phyloP scores from a whole-genome alignment of 2,113 vertebrate species.

The Mormoops blainvillei region DNA sequence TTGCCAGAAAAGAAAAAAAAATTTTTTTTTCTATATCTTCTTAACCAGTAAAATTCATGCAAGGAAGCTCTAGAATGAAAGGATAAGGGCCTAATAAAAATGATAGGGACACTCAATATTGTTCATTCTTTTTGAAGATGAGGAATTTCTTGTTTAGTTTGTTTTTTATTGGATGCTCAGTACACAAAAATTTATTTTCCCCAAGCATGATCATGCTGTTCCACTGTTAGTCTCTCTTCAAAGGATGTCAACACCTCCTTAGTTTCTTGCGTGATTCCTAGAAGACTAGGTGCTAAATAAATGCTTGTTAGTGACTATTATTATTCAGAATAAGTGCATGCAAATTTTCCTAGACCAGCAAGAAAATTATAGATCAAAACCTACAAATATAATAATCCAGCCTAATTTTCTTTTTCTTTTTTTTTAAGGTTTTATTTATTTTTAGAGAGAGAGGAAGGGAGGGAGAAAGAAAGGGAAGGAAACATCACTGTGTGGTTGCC shows the following conservation, averaged over 20 bases:
- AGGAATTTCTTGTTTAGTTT: constrained; percentile 9
- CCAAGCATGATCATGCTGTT: not conserved
- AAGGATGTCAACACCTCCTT: not conserved
- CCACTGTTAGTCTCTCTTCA: not conserved
- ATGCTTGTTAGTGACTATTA: not conserved
- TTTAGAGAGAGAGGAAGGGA: no score
- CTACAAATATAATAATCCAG: not conserved
- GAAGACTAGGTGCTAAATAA: constrained; percentile 15
- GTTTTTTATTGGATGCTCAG: not conserved
- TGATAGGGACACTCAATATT: not conserved
- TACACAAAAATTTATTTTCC: not conserved
- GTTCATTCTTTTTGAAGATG: not conserved
- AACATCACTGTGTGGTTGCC: no score
- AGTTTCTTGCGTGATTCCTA: not conserved
- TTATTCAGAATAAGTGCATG: not conserved
- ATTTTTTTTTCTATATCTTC: not conserved
- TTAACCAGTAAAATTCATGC: not conserved
- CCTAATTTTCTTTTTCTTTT: constrained; percentile 13
- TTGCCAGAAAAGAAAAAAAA: constrained; percentile 11
- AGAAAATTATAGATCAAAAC: not conserved
- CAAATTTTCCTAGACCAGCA: not conserved
- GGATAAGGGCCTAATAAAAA: not conserved
- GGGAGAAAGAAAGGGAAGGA: no score
- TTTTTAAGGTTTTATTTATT: no score
- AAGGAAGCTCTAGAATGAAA: not conserved